These are phyloP conservation scores for Epistrophe eligans DNA, from an alignment of 2,888 invertebrate species.

Conservation along the genomic window DNA sequence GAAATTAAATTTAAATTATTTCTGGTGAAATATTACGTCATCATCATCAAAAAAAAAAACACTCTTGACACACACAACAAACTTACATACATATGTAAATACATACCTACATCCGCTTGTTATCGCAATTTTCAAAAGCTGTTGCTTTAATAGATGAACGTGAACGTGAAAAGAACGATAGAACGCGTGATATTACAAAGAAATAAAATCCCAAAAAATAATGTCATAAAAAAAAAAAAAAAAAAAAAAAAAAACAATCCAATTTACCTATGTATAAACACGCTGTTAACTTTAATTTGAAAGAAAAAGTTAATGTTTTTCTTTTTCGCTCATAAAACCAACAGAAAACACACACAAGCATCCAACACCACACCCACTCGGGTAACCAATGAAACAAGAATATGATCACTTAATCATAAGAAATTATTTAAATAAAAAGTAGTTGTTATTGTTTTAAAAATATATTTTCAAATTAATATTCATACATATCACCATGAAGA, in stretches of 20 bases:
- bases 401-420: too few species aligned
- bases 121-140: background rate
- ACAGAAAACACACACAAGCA: background rate
- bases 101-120: background rate
- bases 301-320: background rate
- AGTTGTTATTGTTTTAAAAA: conserved; percentile 14
- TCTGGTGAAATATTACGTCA: too few species aligned
- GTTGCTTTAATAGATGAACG: too few species aligned
- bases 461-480: conserved; percentile 5
- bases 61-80: background rate
- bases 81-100: too few species aligned
- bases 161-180: too few species aligned
- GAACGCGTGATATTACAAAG: background rate
- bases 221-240: background rate
- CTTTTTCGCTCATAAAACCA: background rate
- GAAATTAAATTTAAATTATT: too few species aligned
- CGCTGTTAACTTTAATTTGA: background rate
- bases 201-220: background rate
- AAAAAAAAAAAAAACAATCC: background rate
- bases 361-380: conserved; percentile 9
- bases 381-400: background rate
- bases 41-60: background rate
- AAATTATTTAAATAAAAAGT: background rate
- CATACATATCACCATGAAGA: background rate
- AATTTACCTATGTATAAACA: too few species aligned